A percentile compares a stretch with the other conserved stretches of the same genome.
Conservation (phyloP, 2,797 vertebrate species). For the Microchirus variegatus region DNA sequence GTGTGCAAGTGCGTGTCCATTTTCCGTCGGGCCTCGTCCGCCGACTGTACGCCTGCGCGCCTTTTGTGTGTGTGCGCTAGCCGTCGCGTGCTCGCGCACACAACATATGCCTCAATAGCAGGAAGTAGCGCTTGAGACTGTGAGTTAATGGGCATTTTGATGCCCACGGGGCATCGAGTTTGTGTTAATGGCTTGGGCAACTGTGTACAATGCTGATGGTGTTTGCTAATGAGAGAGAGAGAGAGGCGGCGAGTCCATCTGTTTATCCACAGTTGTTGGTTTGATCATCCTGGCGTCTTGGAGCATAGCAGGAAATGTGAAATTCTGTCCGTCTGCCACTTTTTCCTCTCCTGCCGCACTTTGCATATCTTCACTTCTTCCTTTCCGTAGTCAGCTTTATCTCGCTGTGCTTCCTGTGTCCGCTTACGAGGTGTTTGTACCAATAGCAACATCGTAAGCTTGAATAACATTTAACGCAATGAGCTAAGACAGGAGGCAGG, state of each 20-base stretch:
- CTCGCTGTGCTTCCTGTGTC: too few species aligned
- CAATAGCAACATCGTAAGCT: too few species aligned
- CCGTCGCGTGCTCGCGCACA: slow-evolving; percentile 32
- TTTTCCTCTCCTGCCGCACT: slow-evolving; percentile 16
- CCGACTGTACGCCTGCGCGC: too few species aligned
- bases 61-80: too few species aligned
- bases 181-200: slow-evolving; percentile 51
- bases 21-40: not conserved
- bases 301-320: slow-evolving; percentile 33
- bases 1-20: slow-evolving; percentile 3
- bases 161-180: slow-evolving; percentile 47
- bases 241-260: slow-evolving; percentile 46
- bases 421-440: too few species aligned
- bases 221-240: slow-evolving; percentile 57
- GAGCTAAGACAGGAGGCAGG: too few species aligned
- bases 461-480: too few species aligned
- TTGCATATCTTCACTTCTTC: slow-evolving; percentile 22
- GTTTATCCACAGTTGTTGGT: slow-evolving; percentile 45
- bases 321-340: slow-evolving; percentile 5
- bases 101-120: slow-evolving; percentile 48
- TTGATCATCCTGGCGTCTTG: slow-evolving; percentile 39
- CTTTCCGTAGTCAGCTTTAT: not conserved
- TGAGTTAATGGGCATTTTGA: slow-evolving; percentile 60
- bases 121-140: slow-evolving; percentile 31
- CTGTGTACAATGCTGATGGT: slow-evolving; percentile 37